Percentiles rank a stretch among this genome's conserved stretches.
Conservation (phyloP, 1,140 invertebrate genomes). For the Euura lappo region DNA sequence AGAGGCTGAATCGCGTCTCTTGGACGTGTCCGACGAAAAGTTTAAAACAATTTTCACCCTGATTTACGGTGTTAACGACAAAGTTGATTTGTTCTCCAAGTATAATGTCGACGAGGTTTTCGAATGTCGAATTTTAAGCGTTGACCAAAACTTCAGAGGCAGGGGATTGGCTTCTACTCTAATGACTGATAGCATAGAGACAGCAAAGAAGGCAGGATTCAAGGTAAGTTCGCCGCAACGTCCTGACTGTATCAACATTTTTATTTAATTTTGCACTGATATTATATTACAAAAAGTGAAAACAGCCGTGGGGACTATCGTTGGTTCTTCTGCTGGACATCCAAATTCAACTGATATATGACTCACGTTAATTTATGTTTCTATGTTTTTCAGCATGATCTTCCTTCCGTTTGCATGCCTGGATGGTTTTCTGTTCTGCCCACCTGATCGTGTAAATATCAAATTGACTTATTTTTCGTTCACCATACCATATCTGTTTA, state of each 20-base stretch:
- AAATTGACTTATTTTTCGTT: background rate
- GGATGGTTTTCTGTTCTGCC: background rate
- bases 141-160: conserved; percentile 72
- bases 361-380: background rate
- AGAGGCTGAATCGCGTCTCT: conserved; percentile 64
- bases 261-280: too few relatives aligned
- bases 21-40: conserved; percentile 64
- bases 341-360: too few relatives aligned
- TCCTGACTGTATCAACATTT: too few relatives aligned
- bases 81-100: conserved; percentile 67
- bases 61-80: conserved; percentile 68
- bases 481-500: too few relatives aligned
- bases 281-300: too few relatives aligned
- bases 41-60: conserved; percentile 72
- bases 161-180: conserved; percentile 74
- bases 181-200: conserved; percentile 67
- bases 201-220: conserved; percentile 71
- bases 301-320: too few relatives aligned
- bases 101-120: conserved; percentile 76
- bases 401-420: background rate
- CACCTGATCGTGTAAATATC: background rate
- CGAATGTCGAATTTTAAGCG: conserved; percentile 80
- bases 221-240: conserved; percentile 60
- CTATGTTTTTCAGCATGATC: background rate
- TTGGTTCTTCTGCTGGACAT: too few relatives aligned